These are phyloP conservation scores for Pseudochirops corinnae DNA, from an alignment of 2,797 vertebrate genomes.

Conservation along the genomic window DNA sequence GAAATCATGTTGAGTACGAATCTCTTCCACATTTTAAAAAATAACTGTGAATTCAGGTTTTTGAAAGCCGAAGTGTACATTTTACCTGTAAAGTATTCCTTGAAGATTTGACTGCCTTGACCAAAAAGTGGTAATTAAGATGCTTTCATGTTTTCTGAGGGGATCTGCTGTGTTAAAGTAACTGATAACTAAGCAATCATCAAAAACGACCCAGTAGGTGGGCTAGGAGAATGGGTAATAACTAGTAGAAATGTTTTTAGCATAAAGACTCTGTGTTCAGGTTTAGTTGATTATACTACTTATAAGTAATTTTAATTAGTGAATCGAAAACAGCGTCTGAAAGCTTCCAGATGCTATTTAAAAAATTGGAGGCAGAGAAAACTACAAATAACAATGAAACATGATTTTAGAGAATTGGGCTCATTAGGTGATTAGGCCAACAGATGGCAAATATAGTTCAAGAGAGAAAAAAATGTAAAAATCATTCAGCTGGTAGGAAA, in stretches of 20 bases:
- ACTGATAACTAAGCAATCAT: background rate
- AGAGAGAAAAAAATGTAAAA: constrained; percentile 31
- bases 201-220: background rate
- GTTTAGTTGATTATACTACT: constrained; percentile 42
- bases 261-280: constrained; percentile 51
- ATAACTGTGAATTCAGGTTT: constrained; percentile 43
- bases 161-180: background rate
- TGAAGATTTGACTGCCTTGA: constrained; percentile 1
- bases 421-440: constrained; percentile 28
- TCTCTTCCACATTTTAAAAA: constrained; percentile 7
- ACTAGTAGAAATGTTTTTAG: constrained; percentile 9
- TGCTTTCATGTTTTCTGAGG: background rate
- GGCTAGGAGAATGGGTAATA: background rate
- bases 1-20: constrained; percentile 31
- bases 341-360: constrained; percentile 37
- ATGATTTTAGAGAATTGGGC: constrained; percentile 31
- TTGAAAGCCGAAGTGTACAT: constrained; percentile 16
- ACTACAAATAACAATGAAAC: constrained; percentile 16
- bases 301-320: constrained; percentile 50
- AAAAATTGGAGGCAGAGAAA: constrained; percentile 44
- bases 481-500: constrained; percentile 1
- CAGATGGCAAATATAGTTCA: background rate
- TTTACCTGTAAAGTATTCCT: constrained; percentile 16
- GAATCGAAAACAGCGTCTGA: constrained; percentile 30
- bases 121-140: constrained; percentile 8